phyloP scores from a whole-genome alignment of 2,888 invertebrate species.

The Teleogryllus oceanicus region DNA sequence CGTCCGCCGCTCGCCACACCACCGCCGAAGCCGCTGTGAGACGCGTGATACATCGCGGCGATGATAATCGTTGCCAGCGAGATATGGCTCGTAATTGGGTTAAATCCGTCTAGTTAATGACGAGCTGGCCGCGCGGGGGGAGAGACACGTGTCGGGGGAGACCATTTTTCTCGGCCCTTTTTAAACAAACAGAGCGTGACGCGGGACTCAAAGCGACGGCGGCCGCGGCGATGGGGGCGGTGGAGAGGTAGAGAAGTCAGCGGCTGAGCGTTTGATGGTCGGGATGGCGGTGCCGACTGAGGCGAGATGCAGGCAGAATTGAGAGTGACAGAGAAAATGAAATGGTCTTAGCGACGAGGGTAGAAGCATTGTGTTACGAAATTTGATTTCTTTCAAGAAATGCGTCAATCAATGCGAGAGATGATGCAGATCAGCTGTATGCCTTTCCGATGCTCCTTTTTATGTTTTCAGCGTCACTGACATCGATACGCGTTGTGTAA shows the following conservation, averaged over 20 bases:
- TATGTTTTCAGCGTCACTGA: too few relatives aligned
- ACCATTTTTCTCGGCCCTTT: slow-evolving; percentile 7
- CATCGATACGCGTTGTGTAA: too few relatives aligned
- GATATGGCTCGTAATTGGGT: slow-evolving; percentile 18
- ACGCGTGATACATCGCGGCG: background rate
- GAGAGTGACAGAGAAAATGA: too few relatives aligned
- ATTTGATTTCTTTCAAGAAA: too few relatives aligned
- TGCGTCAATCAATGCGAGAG: too few relatives aligned
- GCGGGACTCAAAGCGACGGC: background rate
- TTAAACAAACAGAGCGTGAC: slow-evolving; percentile 18
- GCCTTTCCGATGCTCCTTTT: too few relatives aligned
- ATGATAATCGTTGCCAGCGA: slow-evolving; percentile 9
- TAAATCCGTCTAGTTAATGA: slow-evolving; percentile 18
- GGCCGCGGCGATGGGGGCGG: background rate
- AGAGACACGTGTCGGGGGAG: background rate
- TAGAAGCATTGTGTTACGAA: too few relatives aligned
- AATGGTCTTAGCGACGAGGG: too few relatives aligned
- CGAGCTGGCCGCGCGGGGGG: background rate
- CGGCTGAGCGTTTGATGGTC: too few relatives aligned
- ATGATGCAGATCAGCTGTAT: too few relatives aligned
- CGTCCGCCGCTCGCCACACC: background rate
- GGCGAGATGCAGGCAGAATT: too few relatives aligned
- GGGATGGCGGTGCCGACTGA: too few relatives aligned
- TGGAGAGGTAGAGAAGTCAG: background rate
- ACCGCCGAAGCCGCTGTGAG: background rate